Evolutionary conservation across 1,140 invertebrate genomes (phyloP).

Genomic region (Zaprionus inermis): DNA sequence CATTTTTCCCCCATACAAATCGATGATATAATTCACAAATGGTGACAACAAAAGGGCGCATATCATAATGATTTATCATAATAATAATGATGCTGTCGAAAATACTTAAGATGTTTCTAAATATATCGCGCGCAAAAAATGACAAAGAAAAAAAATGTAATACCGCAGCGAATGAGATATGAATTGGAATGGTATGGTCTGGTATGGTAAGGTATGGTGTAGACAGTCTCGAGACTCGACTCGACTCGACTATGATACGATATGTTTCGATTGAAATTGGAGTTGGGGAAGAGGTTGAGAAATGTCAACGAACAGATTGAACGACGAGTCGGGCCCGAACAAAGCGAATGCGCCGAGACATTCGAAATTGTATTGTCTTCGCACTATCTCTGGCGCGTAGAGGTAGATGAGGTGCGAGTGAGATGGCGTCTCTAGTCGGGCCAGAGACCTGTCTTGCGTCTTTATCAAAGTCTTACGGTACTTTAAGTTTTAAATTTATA

Average conservation of each 20-base stretch:
- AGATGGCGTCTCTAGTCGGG: neutral
- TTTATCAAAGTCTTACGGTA: conserved; percentile 62
- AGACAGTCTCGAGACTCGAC: neutral
- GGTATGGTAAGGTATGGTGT: neutral
- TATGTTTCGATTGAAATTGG: conserved; percentile 15
- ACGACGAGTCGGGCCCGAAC: conserved; percentile 24
- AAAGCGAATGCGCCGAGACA: conserved; percentile 47
- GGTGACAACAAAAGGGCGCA: conserved; percentile 38
- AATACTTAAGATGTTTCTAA: conserved; percentile 48
- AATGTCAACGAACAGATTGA: conserved; percentile 77
- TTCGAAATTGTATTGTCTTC: conserved; percentile 69
- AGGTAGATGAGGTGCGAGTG: neutral
- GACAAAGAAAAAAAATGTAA: conserved; percentile 20
- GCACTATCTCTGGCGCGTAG: conserved; percentile 1
- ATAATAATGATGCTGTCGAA: conserved; percentile 14
- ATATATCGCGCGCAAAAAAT: conserved; percentile 30
- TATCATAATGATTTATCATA: conserved; percentile 9
- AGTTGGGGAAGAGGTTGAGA: conserved; percentile 46
- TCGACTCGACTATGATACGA: neutral
- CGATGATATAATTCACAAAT: conserved; percentile 32
- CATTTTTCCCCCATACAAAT: conserved; percentile 11
- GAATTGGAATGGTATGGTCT: neutral
- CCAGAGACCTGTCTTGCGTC: conserved; percentile 40
- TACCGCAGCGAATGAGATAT: conserved; percentile 37
- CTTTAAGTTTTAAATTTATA: conserved; percentile 54